A percentile compares a stretch with the other conserved stretches of the same genome.
Conservation (phyloP, 2,888 invertebrate genomes). For the Heliconius sara region DNA sequence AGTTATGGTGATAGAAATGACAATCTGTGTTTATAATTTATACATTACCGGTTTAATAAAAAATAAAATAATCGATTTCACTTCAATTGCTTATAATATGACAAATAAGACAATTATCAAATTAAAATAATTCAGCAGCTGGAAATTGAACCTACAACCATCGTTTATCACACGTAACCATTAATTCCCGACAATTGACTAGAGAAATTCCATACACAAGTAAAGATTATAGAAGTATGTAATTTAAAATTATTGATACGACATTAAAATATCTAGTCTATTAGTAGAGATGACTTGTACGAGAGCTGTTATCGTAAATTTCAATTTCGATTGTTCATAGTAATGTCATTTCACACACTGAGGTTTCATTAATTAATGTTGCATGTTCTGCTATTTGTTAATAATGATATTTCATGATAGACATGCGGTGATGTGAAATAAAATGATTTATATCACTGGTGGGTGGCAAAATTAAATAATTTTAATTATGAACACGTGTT, state of each 20-base stretch:
- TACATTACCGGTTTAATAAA: too few species aligned
- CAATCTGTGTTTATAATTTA: too few species aligned
- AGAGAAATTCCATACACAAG: too few species aligned
- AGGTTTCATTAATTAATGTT: slow-evolving; percentile 40
- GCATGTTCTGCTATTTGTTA: slow-evolving; percentile 33
- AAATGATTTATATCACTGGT: slow-evolving; percentile 8
- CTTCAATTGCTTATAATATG: too few species aligned
- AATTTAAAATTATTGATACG: not conserved
- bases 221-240: not conserved
- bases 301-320: slow-evolving; percentile 40
- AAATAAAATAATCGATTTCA: too few species aligned
- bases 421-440: not conserved
- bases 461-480: not conserved
- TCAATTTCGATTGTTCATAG: slow-evolving; percentile 39
- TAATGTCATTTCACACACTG: slow-evolving; percentile 29
- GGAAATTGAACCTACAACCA: too few species aligned
- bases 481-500: not conserved
- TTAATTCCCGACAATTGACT: too few species aligned
- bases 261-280: not conserved
- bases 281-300: not conserved
- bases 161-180: too few species aligned
- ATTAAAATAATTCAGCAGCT: too few species aligned
- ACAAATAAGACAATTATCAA: too few species aligned
- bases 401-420: slow-evolving; percentile 16
- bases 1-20: too few species aligned